Conservation (phyloP, 2,888 invertebrate species). For the Thereva nobilitata region DNA sequence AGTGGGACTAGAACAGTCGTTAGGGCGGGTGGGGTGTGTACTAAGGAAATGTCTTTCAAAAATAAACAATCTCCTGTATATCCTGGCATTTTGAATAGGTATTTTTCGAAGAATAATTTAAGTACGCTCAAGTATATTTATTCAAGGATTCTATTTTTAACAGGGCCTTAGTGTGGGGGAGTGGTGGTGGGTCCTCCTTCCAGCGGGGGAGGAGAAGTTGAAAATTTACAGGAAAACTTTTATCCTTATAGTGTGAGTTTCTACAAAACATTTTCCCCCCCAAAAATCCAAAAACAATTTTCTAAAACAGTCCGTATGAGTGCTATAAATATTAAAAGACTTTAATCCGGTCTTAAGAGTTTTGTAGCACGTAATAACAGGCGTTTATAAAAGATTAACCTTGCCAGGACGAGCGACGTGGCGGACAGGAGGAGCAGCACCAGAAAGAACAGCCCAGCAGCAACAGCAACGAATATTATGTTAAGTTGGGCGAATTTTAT, state of each 20-base stretch:
- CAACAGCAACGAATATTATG: background rate
- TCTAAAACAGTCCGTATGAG: background rate
- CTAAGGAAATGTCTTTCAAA: too few relatives aligned
- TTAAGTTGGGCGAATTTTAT: constrained; percentile 20
- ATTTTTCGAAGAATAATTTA: too few relatives aligned
- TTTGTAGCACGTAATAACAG: constrained; percentile 15
- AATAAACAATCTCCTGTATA: too few relatives aligned
- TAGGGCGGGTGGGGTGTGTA: background rate
- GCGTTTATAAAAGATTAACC: constrained; percentile 10
- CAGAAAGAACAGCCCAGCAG: background rate
- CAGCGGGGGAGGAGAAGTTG: too few relatives aligned
- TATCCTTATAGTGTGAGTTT: background rate
- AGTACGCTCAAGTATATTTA: too few relatives aligned
- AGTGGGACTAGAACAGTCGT: background rate
- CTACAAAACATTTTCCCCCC: background rate
- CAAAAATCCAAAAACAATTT: too few relatives aligned
- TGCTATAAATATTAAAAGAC: constrained; percentile 15
- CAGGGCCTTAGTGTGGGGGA: too few relatives aligned
- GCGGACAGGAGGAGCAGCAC: background rate
- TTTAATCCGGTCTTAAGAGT: constrained; percentile 15
- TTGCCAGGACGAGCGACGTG: background rate
- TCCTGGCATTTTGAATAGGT: too few relatives aligned
- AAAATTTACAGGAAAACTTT: background rate
- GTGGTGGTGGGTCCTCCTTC: too few relatives aligned
- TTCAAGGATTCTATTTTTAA: too few relatives aligned